A percentile compares a stretch with the other conserved stretches of the same genome.
These are phyloP conservation scores for Urocynchramus pylzowi DNA, from an alignment of 2,113 vertebrate species.

Conservation along the genomic window DNA sequence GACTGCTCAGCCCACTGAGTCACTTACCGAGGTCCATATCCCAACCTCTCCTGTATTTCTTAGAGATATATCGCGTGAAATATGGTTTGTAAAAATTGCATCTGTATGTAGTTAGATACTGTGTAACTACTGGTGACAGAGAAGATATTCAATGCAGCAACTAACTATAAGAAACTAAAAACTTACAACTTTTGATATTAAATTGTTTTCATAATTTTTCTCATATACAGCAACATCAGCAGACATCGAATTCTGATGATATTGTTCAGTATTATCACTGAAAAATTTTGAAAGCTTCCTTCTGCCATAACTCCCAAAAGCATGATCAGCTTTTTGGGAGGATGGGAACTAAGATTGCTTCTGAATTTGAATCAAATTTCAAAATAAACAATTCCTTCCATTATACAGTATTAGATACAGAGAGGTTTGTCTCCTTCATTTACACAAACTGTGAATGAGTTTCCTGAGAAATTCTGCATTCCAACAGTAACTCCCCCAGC, in stretches of 20 bases:
- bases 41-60: background rate
- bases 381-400: background rate
- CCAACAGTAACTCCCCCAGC: background rate
- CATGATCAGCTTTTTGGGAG: background rate
- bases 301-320: background rate
- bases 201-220: background rate
- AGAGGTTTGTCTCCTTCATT: background rate
- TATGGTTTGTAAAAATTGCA: background rate
- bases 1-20: background rate
- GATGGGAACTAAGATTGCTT: background rate
- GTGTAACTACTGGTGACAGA: background rate
- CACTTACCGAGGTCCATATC: background rate
- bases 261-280: background rate
- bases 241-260: background rate
- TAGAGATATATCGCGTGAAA: background rate
- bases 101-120: background rate
- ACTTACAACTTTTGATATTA: background rate
- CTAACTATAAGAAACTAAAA: background rate
- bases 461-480: background rate
- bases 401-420: background rate
- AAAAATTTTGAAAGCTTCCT: background rate
- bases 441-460: background rate
- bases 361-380: background rate
- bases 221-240: background rate
- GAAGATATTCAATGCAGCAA: background rate